These are phyloP conservation scores for Dendrolimus pini DNA, from an alignment of 2,888 invertebrate species.

Conservation along the genomic window DNA sequence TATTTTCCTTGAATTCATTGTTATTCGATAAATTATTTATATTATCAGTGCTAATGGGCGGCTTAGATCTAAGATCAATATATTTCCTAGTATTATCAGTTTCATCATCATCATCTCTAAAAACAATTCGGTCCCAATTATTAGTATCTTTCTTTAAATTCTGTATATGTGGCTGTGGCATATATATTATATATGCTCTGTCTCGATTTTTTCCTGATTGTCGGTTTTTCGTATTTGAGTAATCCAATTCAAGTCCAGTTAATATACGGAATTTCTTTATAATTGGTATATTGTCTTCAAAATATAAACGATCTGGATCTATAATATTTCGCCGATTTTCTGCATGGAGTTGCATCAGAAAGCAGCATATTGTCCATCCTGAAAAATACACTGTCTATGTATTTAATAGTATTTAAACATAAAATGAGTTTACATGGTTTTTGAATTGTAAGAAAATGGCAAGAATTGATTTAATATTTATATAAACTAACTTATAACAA, in stretches of 20 bases:
- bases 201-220: too few relatives aligned
- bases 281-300: constrained; percentile 6
- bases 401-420: too few relatives aligned
- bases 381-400: neutral
- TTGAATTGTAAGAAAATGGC: too few relatives aligned
- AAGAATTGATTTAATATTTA: too few relatives aligned
- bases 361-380: neutral
- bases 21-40: neutral
- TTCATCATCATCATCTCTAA: neutral
- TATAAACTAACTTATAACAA: too few relatives aligned
- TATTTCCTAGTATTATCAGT: neutral
- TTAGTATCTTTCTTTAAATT: neutral
- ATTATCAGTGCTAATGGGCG: neutral
- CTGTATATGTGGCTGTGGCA: neutral
- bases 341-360: neutral
- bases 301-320: constrained; percentile 9
- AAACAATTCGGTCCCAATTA: neutral
- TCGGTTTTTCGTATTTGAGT: neutral
- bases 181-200: too few relatives aligned
- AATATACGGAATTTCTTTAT: neutral
- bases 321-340: constrained; percentile 3
- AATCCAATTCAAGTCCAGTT: neutral
- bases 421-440: too few relatives aligned
- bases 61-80: neutral
- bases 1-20: neutral